Percentiles rank a stretch among this genome's conserved stretches.
Evolutionary conservation across 2,888 invertebrate genomes (phyloP).

Genomic region (Corythucha ciliata): DNA sequence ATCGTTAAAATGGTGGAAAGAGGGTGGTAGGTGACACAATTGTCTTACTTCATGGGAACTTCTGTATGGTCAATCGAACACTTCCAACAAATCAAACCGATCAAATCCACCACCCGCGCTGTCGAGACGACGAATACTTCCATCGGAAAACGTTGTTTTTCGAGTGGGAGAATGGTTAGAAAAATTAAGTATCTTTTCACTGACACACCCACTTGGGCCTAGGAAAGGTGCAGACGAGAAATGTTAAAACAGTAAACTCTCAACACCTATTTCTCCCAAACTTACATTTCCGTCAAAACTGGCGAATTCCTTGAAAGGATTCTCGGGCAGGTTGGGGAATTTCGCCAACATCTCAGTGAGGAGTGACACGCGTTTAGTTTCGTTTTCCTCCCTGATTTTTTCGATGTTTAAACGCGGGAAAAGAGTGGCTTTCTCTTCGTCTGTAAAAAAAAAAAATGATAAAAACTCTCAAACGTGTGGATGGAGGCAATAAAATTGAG

Average conservation of each 20-base stretch:
- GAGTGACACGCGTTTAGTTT: conserved; percentile 47
- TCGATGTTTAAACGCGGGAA: conserved; percentile 47
- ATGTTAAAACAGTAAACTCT: neutral
- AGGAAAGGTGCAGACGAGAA: conserved; percentile 14
- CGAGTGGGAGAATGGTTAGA: conserved; percentile 74
- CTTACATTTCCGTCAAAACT: conserved; percentile 76
- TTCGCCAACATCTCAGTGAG: conserved; percentile 67
- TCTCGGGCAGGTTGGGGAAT: conserved; percentile 65
- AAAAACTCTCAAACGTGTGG: conserved; percentile 8
- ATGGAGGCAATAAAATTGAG: no score
- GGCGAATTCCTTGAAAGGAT: conserved; percentile 82
- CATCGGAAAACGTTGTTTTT: conserved; percentile 60
- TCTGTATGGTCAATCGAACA: conserved; percentile 46
- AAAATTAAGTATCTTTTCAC: conserved; percentile 82
- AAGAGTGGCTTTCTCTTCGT: conserved; percentile 50
- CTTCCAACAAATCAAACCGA: conserved; percentile 86
- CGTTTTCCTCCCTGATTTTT: conserved; percentile 40
- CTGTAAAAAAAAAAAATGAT: conserved; percentile 35
- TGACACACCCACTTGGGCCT: conserved; percentile 62
- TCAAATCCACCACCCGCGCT: conserved; percentile 81
- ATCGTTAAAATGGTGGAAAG: neutral
- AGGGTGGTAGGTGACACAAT: no score
- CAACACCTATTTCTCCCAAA: neutral
- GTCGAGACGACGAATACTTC: conserved; percentile 68
- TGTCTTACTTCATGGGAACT: conserved; percentile 41